phyloP scores from a whole-genome alignment of 1,140 invertebrate genomes.

The Rhopalosiphum padi region DNA sequence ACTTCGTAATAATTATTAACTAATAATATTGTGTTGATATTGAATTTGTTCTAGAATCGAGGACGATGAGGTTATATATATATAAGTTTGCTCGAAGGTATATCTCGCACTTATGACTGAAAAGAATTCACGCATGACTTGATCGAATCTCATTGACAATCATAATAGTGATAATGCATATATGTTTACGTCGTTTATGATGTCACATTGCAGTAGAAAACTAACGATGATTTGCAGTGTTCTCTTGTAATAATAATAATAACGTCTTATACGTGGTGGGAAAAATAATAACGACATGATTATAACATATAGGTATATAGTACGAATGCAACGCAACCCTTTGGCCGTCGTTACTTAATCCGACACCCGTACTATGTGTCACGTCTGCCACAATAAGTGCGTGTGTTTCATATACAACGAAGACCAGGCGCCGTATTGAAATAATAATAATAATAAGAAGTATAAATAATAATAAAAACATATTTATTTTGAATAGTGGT shows the following conservation, averaged over 20 bases:
- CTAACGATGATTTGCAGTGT: neutral
- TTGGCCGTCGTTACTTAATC: neutral
- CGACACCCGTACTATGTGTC: neutral
- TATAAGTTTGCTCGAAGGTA: no score
- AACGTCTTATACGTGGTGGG: neutral
- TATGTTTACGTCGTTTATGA: neutral
- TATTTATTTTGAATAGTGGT: neutral
- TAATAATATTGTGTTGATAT: neutral
- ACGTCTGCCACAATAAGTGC: neutral
- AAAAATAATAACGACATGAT: neutral
- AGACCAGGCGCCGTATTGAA: neutral
- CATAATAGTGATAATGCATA: neutral
- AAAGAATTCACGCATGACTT: neutral
- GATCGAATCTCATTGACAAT: neutral
- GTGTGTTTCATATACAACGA: neutral
- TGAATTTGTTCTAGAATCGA: neutral
- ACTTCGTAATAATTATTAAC: neutral
- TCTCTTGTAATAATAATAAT: neutral
- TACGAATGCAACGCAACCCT: neutral
- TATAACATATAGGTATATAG: neutral
- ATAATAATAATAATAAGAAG: neutral
- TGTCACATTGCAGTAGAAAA: neutral
- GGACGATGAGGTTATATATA: neutral
- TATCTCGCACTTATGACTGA: neutral
- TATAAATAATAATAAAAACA: neutral